These are phyloP conservation scores for Halichoerus grypus DNA, from an alignment of 2,113 vertebrate genomes.

Conservation along the genomic window DNA sequence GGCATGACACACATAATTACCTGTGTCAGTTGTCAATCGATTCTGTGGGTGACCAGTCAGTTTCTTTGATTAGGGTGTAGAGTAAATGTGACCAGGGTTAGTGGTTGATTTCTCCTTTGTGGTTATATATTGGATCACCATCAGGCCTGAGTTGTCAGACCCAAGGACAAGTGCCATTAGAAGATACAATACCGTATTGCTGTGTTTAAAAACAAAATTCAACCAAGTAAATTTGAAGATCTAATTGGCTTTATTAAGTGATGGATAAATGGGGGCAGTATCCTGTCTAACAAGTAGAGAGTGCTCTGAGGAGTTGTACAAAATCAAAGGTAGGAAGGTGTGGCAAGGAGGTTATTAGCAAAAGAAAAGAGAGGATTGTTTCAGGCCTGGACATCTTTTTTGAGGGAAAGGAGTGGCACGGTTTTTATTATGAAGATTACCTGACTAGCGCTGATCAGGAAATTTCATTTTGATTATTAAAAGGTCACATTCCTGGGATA, in stretches of 20 bases:
- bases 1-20: slow-evolving; percentile 70
- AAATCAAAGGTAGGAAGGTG: background rate
- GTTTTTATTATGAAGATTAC: background rate
- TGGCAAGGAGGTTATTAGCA: background rate
- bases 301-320: background rate
- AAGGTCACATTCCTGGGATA: background rate
- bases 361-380: background rate
- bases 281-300: background rate
- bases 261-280: background rate
- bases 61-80: slow-evolving; percentile 63
- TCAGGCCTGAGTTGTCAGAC: slow-evolving; percentile 28
- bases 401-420: background rate
- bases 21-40: slow-evolving; percentile 70
- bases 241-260: background rate
- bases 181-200: background rate
- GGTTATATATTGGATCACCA: slow-evolving; percentile 57
- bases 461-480: background rate
- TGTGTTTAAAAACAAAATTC: background rate
- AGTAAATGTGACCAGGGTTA: slow-evolving; percentile 67
- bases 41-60: slow-evolving; percentile 72
- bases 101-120: slow-evolving; percentile 69
- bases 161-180: background rate
- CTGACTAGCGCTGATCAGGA: background rate
- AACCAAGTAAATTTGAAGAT: background rate
- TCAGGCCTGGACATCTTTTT: background rate